Conservation (phyloP, 1,140 invertebrate species). For the Cotesia vestalis region DNA sequence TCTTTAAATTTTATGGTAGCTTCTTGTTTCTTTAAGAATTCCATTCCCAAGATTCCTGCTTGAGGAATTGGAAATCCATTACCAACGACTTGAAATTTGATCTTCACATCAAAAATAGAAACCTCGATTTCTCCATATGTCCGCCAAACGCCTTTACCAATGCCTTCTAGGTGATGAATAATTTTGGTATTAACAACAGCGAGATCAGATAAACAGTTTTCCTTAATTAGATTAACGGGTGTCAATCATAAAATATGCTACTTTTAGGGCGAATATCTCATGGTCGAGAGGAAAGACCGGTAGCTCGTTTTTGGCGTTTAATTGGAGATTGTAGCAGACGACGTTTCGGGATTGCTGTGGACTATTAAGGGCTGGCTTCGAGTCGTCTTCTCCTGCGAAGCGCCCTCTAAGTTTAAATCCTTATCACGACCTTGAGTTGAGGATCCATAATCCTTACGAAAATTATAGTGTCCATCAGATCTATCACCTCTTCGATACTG, state of each 20-base stretch:
- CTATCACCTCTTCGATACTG: too few species aligned
- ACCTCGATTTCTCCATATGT: not conserved
- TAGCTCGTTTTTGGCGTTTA: not conserved
- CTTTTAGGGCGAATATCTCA: not conserved
- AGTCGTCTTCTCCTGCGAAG: too few species aligned
- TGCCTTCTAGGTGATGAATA: not conserved
- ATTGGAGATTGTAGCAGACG: not conserved
- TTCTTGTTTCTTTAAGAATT: conserved; percentile 7
- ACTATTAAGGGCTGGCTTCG: too few species aligned
- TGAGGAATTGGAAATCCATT: not conserved
- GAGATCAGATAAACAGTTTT: not conserved
- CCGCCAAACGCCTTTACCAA: not conserved
- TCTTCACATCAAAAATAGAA: not conserved
- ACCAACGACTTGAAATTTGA: conserved; percentile 10
- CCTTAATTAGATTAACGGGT: not conserved
- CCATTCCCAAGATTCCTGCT: conserved; percentile 9
- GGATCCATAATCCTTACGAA: too few species aligned
- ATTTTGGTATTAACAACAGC: not conserved
- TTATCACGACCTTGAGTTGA: too few species aligned
- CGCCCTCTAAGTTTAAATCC: not conserved
- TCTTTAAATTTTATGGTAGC: not conserved
- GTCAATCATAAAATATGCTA: not conserved
- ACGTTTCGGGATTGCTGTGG: too few species aligned
- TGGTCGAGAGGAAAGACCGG: not conserved
- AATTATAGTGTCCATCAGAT: too few species aligned